These are phyloP conservation scores for Neoscelio sp. DNA, from an alignment of 2,888 invertebrate genomes.

Conservation along the genomic window DNA sequence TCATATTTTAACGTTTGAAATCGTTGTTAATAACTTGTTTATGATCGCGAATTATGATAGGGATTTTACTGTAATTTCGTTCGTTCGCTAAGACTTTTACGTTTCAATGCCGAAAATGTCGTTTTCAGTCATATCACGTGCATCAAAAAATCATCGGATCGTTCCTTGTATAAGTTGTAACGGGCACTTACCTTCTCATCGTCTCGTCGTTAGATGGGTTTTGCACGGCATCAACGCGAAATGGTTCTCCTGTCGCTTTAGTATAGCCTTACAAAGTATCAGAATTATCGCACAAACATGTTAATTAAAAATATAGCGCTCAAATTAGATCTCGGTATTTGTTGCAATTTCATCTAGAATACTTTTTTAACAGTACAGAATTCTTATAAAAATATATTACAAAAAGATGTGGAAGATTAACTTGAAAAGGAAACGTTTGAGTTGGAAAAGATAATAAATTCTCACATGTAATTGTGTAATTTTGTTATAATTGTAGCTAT, in stretches of 20 bases:
- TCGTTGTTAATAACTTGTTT: no score
- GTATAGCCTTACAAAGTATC: constrained; percentile 1
- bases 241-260: constrained; percentile 11
- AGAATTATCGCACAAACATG: constrained; percentile 50
- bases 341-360: no score
- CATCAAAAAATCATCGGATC: constrained; percentile 33
- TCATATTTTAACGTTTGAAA: no score
- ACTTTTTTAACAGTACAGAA: no score
- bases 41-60: no score
- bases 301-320: constrained; percentile 52
- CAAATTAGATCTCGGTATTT: constrained; percentile 12
- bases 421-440: no score
- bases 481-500: no score
- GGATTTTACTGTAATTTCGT: neutral
- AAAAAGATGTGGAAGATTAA: no score
- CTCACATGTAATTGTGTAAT: no score
- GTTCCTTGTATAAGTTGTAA: constrained; percentile 25
- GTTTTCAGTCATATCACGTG: constrained; percentile 30
- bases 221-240: constrained; percentile 23
- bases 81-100: no score
- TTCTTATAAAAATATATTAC: no score
- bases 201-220: constrained; percentile 47
- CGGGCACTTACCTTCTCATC: constrained; percentile 66
- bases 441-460: no score
- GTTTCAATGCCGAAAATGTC: constrained; percentile 8